Evolutionary conservation across 2,888 invertebrate genomes (phyloP), one percentile per base, ranked within the genome.

Genomic region (Melipona bicolor): DNA sequence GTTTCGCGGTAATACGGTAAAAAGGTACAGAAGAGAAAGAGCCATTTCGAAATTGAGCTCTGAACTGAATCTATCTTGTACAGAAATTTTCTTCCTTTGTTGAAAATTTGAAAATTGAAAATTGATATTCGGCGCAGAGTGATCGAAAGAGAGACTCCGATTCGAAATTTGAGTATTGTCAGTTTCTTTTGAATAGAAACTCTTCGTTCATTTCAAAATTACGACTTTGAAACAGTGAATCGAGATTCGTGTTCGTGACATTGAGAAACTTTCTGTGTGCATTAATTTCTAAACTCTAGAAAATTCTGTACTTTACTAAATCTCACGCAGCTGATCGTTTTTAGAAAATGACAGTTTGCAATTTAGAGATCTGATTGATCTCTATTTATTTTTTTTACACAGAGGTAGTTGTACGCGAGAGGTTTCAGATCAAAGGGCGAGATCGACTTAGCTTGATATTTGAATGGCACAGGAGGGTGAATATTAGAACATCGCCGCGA

Each of bases 391-490:
- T 27, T 27, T 19, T 24, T 68, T 17, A 2, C 2, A 3, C 11
- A 43, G 9, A n/a, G n/a, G n/a, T 11, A 19, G 13, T 32, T 64
- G 21, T 32, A 21, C 4, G 4, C 6, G 6, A 43, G 17, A 17
- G 17, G 4, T 43, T 24, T 24, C 19, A 19, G 24, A 50, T 54
- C 43, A n/a, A 50, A 36, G 49, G 24, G 19, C 19, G 9, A 32
- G 59, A n/a, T 49, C n/a, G 43, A 5, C 43, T 9, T 59, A 19
- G 64, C 17, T 49, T 62, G 67, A 54, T 70, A 56, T 84, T 87
- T 73, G 75, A 86, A 73, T 64, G 80, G 56, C 56, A 49, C 49
- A 27, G n/a, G 3, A 43, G 50, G 32, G n/a, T 59, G 82, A 76
- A 81, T 72, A 75, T 81, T 69, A 61, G 36, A 68, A n/a, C 43